These are phyloP conservation scores for Lutra lutra DNA, from an alignment of 2,797 vertebrate species.

Conservation along the genomic window DNA sequence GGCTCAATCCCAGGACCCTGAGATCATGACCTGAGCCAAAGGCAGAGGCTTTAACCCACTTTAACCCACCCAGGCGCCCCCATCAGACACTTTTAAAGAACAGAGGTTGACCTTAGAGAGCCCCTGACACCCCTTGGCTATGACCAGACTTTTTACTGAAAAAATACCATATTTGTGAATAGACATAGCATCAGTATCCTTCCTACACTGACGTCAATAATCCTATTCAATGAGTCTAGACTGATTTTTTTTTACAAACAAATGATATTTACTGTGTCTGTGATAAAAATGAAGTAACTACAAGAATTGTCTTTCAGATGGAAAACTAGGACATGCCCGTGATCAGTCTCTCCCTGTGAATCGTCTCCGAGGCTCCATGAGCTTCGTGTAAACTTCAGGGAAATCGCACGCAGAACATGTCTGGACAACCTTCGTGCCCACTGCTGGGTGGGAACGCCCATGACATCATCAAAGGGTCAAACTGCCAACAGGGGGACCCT, in stretches of 20 bases:
- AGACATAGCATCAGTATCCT: neutral
- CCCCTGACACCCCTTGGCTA: too few relatives aligned
- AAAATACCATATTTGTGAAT: neutral
- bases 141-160: neutral
- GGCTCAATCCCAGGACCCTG: too few relatives aligned
- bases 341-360: neutral
- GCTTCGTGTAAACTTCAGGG: neutral
- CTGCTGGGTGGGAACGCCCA: neutral
- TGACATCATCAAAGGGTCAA: neutral
- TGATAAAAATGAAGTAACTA: neutral
- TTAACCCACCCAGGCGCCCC: too few relatives aligned
- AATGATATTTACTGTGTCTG: neutral
- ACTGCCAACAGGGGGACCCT: too few relatives aligned
- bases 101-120: neutral
- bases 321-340: neutral
- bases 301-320: neutral
- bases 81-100: neutral
- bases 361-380: neutral
- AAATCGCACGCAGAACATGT: neutral
- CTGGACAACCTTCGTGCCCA: rapidly evolving
- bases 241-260: neutral
- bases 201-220: neutral
- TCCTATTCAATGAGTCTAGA: neutral
- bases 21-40: too few relatives aligned
- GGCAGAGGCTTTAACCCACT: too few relatives aligned